These are phyloP conservation scores for Pontoporia blainvillei DNA, from an alignment of 2,113 vertebrate species.

Conservation along the genomic window DNA sequence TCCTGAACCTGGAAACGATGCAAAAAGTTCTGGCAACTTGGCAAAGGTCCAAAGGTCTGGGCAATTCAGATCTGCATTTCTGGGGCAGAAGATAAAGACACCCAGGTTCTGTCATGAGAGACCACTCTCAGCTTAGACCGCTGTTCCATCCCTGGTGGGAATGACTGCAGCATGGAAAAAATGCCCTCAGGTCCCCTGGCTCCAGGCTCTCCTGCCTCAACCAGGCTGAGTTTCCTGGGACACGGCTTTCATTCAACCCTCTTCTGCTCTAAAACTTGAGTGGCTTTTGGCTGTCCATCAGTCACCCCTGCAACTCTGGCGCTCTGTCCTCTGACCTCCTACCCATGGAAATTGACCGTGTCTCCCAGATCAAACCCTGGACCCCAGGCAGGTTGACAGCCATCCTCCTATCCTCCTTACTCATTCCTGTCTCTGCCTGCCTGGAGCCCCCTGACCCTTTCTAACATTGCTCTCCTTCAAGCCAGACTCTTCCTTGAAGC, in stretches of 20 bases:
- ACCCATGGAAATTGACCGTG: neutral
- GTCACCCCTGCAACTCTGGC: neutral
- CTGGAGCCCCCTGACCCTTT: neutral
- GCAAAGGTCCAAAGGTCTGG: neutral
- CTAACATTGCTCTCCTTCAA: neutral
- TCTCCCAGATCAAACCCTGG: neutral
- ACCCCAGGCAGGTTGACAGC: neutral
- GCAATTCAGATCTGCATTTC: neutral
- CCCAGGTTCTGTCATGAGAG: neutral
- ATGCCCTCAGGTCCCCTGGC: neutral
- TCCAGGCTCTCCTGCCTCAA: neutral
- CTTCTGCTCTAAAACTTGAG: neutral
- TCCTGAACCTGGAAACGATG: neutral
- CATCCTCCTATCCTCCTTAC: neutral
- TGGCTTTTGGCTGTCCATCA: neutral
- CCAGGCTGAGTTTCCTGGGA: neutral
- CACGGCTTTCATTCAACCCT: accelerated
- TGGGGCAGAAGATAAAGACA: neutral
- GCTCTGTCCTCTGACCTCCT: neutral
- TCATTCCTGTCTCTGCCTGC: neutral
- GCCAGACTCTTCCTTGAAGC: neutral
- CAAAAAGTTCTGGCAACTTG: neutral
- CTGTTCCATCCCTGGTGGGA: neutral
- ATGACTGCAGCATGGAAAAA: neutral
- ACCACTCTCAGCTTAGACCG: neutral